A percentile compares a stretch with the other conserved stretches of the same genome.
phyloP scores from a whole-genome alignment of 2,113 vertebrate species.

The Erythrolamprus reginae region DNA sequence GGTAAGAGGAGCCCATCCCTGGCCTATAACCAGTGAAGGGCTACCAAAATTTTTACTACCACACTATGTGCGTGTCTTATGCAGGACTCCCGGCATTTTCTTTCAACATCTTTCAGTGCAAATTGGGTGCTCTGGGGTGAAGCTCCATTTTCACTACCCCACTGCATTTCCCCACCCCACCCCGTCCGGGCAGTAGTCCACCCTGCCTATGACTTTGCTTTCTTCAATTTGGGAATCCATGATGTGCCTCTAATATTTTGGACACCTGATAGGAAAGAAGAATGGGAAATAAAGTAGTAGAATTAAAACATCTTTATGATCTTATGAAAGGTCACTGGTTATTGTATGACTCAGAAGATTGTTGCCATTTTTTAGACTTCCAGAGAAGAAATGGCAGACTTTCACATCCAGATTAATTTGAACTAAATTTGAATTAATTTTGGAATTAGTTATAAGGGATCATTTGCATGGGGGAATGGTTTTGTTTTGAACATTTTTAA shows the following conservation, averaged over 20 bases:
- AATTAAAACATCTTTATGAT: background rate
- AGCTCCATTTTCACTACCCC: too few species aligned
- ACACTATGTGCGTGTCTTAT: too few species aligned
- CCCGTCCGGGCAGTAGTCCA: too few species aligned
- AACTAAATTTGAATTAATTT: background rate
- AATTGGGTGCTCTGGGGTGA: too few species aligned
- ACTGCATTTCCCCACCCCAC: too few species aligned
- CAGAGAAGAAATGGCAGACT: background rate
- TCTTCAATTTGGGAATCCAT: background rate
- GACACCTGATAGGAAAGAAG: background rate
- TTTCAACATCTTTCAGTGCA: too few species aligned
- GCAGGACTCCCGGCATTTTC: too few species aligned
- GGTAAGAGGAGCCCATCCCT: too few species aligned
- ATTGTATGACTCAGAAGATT: background rate
- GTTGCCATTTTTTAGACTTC: background rate
- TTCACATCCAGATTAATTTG: background rate
- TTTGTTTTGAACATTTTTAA: background rate
- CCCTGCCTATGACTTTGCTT: background rate
- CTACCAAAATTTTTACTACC: too few species aligned
- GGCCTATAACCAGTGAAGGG: too few species aligned
- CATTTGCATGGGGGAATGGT: background rate
- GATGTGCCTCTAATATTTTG: background rate
- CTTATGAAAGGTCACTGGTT: background rate
- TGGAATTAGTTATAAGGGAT: background rate
- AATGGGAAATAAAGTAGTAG: background rate